Conservation (phyloP, 2,113 vertebrate genomes). For the Megaptera novaeangliae region DNA sequence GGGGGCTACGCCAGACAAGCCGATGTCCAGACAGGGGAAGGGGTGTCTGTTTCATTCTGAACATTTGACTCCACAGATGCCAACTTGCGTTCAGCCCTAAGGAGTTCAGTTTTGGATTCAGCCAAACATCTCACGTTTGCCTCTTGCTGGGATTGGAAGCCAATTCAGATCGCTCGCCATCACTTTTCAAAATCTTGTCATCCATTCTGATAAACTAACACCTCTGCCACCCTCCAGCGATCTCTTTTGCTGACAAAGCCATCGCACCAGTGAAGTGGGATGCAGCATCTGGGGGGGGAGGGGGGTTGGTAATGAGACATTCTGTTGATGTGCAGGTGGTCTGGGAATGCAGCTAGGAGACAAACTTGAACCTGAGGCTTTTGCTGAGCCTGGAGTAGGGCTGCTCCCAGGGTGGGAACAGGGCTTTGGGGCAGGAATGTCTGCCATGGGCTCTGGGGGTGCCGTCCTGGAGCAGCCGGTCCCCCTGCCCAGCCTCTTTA, state of each 20-base stretch:
- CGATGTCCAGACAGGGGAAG: fast-evolving
- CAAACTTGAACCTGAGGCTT: neutral
- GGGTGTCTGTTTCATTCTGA: neutral
- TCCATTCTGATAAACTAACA: neutral
- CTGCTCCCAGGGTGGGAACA: neutral
- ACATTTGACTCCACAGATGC: neutral
- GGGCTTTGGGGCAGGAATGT: neutral
- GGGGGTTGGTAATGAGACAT: neutral
- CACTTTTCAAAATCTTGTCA: neutral
- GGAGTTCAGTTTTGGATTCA: neutral
- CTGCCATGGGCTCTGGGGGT: neutral
- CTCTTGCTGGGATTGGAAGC: neutral
- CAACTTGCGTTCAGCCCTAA: neutral
- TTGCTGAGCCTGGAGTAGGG: neutral
- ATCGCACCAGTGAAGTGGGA: neutral
- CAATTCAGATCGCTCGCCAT: neutral
- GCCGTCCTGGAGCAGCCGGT: fast-evolving
- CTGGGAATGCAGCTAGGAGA: neutral
- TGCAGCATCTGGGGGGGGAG: fast-evolving
- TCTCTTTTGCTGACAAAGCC: neutral
- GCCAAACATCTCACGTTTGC: neutral
- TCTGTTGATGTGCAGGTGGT: neutral
- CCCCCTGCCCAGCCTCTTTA: neutral
- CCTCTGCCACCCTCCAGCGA: neutral
- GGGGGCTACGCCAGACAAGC: fast-evolving